phyloP scores from a whole-genome alignment of 2,113 vertebrate species.

The Peromyscus maniculatus region DNA sequence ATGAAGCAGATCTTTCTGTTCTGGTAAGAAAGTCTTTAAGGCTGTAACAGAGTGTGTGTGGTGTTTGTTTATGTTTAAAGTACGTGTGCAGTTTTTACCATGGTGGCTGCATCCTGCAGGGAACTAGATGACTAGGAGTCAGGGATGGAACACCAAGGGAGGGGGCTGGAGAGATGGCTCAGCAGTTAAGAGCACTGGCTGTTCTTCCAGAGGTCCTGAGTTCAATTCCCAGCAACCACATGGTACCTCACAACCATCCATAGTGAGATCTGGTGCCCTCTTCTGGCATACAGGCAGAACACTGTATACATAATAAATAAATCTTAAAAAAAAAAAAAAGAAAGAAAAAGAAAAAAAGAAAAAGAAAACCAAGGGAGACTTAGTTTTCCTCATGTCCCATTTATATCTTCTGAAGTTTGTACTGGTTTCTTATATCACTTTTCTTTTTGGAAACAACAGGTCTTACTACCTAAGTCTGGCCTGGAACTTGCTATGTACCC shows the following conservation, averaged over 20 bases:
- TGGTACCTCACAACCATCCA: too few relatives aligned
- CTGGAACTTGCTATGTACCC: background rate
- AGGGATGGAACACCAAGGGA: slow-evolving; percentile 15
- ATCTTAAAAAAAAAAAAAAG: too few relatives aligned
- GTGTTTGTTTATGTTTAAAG: slow-evolving; percentile 27
- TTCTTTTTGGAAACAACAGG: background rate
- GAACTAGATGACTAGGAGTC: slow-evolving; percentile 13
- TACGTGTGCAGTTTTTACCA: background rate
- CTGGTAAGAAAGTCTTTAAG: background rate
- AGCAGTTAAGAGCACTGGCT: too few relatives aligned
- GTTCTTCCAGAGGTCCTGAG: too few relatives aligned
- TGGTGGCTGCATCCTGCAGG: background rate
- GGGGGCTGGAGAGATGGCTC: background rate
- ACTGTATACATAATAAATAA: too few relatives aligned
- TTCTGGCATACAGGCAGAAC: too few relatives aligned
- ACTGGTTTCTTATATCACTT: background rate
- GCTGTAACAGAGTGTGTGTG: background rate
- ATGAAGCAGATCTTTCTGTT: slow-evolving; percentile 17
- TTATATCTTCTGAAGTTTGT: background rate
- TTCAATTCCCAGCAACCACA: too few relatives aligned
- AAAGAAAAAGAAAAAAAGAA: too few relatives aligned
- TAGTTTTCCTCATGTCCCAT: slow-evolving; percentile 17
- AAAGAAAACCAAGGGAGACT: slow-evolving; percentile 35
- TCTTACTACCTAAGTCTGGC: background rate
- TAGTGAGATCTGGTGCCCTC: too few relatives aligned